A percentile compares a stretch with the other conserved stretches of the same genome.
Evolutionary conservation across 64 coral and sea anemone species (phyloP).

Genomic region (Actinia equina): DNA sequence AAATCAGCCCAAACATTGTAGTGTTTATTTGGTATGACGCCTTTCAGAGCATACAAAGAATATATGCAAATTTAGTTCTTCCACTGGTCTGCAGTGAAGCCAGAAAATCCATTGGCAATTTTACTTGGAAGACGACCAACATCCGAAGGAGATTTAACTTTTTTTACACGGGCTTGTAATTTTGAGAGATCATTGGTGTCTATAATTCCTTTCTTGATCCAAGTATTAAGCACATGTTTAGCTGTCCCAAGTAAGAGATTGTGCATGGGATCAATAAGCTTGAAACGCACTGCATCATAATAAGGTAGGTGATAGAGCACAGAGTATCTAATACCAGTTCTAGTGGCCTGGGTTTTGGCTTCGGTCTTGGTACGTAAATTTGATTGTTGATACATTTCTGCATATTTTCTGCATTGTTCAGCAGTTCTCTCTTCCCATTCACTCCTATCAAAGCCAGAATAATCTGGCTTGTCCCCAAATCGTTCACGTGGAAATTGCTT

Average conservation of each 20-base stretch:
- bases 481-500: neutral
- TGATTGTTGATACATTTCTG: neutral
- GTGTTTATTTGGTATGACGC: neutral
- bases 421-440: slow-evolving; percentile 13
- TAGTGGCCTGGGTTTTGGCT: neutral
- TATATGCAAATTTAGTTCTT: slow-evolving; percentile 10
- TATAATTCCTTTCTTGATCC: slow-evolving; percentile 10
- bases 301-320: slow-evolving; percentile 34
- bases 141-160: slow-evolving; percentile 5
- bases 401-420: neutral
- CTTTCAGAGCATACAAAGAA: slow-evolving; percentile 2
- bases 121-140: slow-evolving; percentile 42
- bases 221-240: slow-evolving; percentile 34
- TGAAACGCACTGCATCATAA: slow-evolving; percentile 40
- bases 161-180: slow-evolving; percentile 18
- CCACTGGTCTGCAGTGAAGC: slow-evolving; percentile 70
- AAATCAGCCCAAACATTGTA: slow-evolving; percentile 27
- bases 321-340: slow-evolving; percentile 38
- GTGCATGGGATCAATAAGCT: slow-evolving; percentile 53
- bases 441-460: neutral
- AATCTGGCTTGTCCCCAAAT: slow-evolving; percentile 28
- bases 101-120: slow-evolving; percentile 41
- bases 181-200: neutral
- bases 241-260: slow-evolving; percentile 25
- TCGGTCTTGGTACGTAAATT: neutral